phyloP scores from a whole-genome alignment of 1,140 invertebrate species.

The Wiebesia pumilae region DNA sequence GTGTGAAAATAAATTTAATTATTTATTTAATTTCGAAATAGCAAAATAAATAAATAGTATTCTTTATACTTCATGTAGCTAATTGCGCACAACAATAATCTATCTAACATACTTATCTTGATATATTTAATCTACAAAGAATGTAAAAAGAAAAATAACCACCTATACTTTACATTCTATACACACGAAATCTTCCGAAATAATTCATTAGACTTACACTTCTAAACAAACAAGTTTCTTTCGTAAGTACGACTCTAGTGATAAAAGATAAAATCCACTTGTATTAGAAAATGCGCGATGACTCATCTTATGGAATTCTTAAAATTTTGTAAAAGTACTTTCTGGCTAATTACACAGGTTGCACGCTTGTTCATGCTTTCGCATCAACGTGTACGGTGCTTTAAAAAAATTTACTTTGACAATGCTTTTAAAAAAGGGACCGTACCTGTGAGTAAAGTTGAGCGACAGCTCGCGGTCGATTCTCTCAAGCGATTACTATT shows the following conservation, averaged over 20 bases:
- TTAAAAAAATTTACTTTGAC: conserved; percentile 26
- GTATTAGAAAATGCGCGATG: not conserved
- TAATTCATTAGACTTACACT: not conserved
- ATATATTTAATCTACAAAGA: not conserved
- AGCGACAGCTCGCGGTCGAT: not conserved
- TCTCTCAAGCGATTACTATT: not conserved
- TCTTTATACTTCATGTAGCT: not conserved
- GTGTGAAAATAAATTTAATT: not conserved
- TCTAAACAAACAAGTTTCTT: not conserved
- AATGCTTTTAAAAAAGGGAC: not conserved
- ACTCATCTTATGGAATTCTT: not conserved
- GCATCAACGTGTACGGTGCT: not conserved
- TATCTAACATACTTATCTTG: not conserved
- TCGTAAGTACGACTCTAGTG: not conserved
- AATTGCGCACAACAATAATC: not conserved
- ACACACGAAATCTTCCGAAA: not conserved
- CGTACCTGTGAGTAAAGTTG: not conserved
- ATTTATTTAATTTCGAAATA: not conserved
- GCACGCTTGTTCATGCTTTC: not conserved
- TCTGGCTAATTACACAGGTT: conserved; percentile 12
- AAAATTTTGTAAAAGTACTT: not conserved
- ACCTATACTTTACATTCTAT: not conserved
- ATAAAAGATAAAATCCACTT: not conserved
- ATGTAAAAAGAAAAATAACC: not conserved
- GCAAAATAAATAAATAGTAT: not conserved